Evolutionary conservation across 2,113 vertebrate species (phyloP), one percentile per base, ranked within the genome.

Genomic region (Prinia subflava): DNA sequence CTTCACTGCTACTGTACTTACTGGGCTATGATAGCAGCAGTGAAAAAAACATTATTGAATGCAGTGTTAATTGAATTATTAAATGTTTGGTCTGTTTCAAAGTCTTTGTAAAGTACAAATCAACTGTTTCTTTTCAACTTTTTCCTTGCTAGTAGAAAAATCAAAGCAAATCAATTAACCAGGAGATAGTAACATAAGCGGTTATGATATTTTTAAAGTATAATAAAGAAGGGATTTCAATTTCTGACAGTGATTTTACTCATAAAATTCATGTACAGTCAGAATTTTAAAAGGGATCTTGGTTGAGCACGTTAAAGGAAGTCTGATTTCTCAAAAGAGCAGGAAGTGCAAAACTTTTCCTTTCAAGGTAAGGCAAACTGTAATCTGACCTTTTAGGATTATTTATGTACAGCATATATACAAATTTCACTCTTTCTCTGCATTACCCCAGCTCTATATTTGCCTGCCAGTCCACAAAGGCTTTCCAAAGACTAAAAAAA

Each of bases 31-130:
- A 65, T 80, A 80, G 74, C 52, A 85, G 22, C 71, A 78, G 39
- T 30, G 52, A 77, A 80, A 96, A 96, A n/a, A 69, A 28, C 30
- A 27, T 46, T 82, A 73, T 10, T 91, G 42, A 83, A 83, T 42
- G 24, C 68, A 80, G 19, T 17, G 39, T 39, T 39, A 9, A 39
- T 39, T 39, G 39, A 39, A 39, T 39, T 39, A 39, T 39, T 39
- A 86, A 92, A 83, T 18, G 31, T 77, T 87, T 82, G 44, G 60
- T 71, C 83, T 75, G 64, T 93, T 94, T 95, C 79, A 95, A 90
- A 77, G 52, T 13, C 59, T 63, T 94, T 86, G 35, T 74, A 78
- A 94, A 74, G 18, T 53, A 41, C 44, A 82, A 77, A 77, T 91
- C 35, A 63, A 63, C 42, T 62, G 35, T 79, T 77, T 90, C 50